phyloP scores from a whole-genome alignment of 2,113 vertebrate species.

The Alligator sinensis region DNA sequence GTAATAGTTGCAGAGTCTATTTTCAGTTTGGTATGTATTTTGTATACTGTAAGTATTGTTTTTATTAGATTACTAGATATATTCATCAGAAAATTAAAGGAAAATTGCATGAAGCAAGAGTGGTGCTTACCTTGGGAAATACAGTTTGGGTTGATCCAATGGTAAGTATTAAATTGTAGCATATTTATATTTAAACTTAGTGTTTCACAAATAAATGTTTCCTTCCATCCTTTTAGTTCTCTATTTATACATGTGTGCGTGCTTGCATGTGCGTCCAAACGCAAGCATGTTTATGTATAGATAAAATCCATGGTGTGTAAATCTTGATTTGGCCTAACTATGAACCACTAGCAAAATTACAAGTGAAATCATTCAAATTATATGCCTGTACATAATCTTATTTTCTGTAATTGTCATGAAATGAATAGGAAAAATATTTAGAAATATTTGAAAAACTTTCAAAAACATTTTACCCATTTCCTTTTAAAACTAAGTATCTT shows the following conservation, averaged over 20 bases:
- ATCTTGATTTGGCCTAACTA: neutral
- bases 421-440: neutral
- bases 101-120: conserved; percentile 86
- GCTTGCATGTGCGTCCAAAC: no score
- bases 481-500: no score
- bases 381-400: neutral
- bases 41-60: neutral
- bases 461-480: no score
- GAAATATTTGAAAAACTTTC: neutral
- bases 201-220: neutral
- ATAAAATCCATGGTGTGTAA: neutral
- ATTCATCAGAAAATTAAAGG: conserved; percentile 87
- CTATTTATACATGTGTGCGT: neutral
- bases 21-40: neutral
- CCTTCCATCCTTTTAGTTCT: neutral
- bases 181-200: neutral
- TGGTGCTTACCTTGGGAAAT: conserved; percentile 85
- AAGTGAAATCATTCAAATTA: neutral
- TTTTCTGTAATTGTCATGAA: neutral
- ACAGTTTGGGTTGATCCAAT: conserved; percentile 91
- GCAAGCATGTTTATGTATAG: neutral
- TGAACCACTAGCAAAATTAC: neutral
- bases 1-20: neutral
- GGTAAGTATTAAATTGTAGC: conserved; percentile 77
- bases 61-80: conserved; percentile 85